Conservation (phyloP, 1,140 invertebrate species). For the Episyrphus balteatus region DNA sequence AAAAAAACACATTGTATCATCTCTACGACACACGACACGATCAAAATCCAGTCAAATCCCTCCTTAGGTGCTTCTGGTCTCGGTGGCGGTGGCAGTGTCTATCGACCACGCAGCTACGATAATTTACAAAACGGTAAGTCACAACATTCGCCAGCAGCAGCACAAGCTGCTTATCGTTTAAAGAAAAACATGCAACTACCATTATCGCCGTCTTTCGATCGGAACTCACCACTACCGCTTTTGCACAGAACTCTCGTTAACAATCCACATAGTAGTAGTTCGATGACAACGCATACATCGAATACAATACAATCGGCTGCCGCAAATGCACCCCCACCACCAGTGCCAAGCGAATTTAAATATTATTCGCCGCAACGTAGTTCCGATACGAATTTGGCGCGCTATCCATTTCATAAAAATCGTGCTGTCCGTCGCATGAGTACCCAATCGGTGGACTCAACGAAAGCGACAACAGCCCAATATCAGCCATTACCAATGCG, state of each 20-base stretch:
- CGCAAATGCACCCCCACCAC: conserved; percentile 22
- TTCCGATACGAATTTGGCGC: conserved; percentile 20
- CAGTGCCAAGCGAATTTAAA: conserved; percentile 31
- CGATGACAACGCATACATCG: conserved; percentile 8
- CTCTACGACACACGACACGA: conserved; percentile 7
- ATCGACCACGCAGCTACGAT: conserved; percentile 34
- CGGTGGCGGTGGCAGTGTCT: conserved; percentile 23
- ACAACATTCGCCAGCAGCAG: conserved; percentile 23
- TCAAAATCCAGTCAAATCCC: conserved; percentile 25
- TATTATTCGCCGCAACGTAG: conserved; percentile 34
- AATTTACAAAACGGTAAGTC: conserved; percentile 37
- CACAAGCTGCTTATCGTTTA: conserved; percentile 25
- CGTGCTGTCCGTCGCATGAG: conserved; percentile 30
- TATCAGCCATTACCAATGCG: conserved; percentile 32
- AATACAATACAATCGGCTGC: conserved; percentile 15
- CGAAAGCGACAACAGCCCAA: conserved; percentile 29
- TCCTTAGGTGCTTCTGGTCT: conserved; percentile 30
- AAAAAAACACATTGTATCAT: neutral
- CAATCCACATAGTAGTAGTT: conserved; percentile 1
- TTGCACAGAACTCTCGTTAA: conserved; percentile 26
- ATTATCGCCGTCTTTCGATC: conserved; percentile 31
- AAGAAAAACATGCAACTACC: conserved; percentile 32
- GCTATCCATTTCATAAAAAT: conserved; percentile 29
- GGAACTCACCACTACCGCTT: conserved; percentile 32
- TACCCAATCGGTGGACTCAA: conserved; percentile 32